Base-by-base conservation (phyloP, 1,140 invertebrate genomes). In the Platorchestia sp. region DNA sequence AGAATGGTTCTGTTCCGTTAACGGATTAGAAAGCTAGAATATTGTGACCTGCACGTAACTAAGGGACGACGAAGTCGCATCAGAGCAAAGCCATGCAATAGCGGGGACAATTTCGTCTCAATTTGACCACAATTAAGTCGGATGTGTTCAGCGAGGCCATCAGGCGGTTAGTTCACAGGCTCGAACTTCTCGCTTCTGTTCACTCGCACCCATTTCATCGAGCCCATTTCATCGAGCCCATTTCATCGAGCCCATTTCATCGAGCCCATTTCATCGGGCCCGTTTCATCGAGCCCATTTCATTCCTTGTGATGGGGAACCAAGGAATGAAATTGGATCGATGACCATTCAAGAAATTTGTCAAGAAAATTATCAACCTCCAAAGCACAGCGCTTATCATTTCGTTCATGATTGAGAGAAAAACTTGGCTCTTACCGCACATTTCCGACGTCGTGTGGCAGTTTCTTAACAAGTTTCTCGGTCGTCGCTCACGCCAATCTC, bases 401-500 rank as follows among this genome's bases (percentile, higher is more conserved):
- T 75, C 59, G 27, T 75, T 36, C 36, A 75, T 75, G 59, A 75
- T 75, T 75, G 27, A 1, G 27, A 27, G 10, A 10, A 10, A 75
- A 75, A 75, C 27, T 75, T 75, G 59, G 36, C 59, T 3, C 7
- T 10, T 36, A 75, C 59, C 36, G 27, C 3, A 75, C 27, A 75
- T 75, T 75, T 75, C 27, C 27, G 59, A 75, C 10, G 59, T 75
- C 59, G 10, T 36, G 27, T 10, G 59, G 14, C 59, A 22, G 59
- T 75, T 75, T n/a, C n/a, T n/a, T n/a, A n/a, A n/a, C n/a, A n/a
- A n/a, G n/a, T n/a, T n/a, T 75, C 59, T 75, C 59, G 27, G 36
- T 89, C 87, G 87, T 42, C 87, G 87, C 43, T 89, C 87, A 42
- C 43, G n/a, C 43, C 87, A 89, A 89, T 89, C 43, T 89, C 41